Evolutionary conservation across 2,888 invertebrate genomes (phyloP).

Genomic region (Schrankia costaestrigalis): DNA sequence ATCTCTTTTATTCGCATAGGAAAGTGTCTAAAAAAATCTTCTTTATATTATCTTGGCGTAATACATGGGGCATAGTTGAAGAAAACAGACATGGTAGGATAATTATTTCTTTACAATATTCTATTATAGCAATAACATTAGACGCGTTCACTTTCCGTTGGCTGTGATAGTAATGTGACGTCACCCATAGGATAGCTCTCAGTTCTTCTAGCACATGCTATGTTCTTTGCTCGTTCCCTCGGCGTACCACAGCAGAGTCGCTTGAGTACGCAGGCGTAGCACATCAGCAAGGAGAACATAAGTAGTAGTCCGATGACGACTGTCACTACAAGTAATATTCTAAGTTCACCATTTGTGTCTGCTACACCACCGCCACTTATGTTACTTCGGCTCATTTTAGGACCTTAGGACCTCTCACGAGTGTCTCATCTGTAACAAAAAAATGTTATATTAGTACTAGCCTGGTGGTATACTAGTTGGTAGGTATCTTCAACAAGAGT

Average conservation of each 20-base stretch:
- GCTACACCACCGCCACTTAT: constrained; percentile 49
- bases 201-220: constrained; percentile 56
- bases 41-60: no score
- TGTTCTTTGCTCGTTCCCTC: constrained; percentile 67
- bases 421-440: constrained; percentile 46
- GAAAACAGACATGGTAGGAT: no score
- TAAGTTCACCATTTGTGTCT: constrained; percentile 79
- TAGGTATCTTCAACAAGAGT: no score
- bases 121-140: no score
- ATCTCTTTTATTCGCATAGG: no score
- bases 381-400: constrained; percentile 65
- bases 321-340: constrained; percentile 80
- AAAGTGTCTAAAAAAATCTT: no score
- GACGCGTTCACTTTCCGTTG: constrained; percentile 80
- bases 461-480: no score
- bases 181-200: constrained; percentile 83
- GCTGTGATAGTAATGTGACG: constrained; percentile 81
- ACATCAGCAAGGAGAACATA: constrained; percentile 83
- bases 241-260: constrained; percentile 82
- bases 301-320: constrained; percentile 81
- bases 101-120: no score
- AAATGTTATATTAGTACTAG: not conserved
- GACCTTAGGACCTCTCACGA: constrained; percentile 23
- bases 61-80: no score
- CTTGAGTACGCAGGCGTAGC: constrained; percentile 84